phyloP scores from a whole-genome alignment of 2,113 vertebrate species.

The Lampris megalopsis region DNA sequence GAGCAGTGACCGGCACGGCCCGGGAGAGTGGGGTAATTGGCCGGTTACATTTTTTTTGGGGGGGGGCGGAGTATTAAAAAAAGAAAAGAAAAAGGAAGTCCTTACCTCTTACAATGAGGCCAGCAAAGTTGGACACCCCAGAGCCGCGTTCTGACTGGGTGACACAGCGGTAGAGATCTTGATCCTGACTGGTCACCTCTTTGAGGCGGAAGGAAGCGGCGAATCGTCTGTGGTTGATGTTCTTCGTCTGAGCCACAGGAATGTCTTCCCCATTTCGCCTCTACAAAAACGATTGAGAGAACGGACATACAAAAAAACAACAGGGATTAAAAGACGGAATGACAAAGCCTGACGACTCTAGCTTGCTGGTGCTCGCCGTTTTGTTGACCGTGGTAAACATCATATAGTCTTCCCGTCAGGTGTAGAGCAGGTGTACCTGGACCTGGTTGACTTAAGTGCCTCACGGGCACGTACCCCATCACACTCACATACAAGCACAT shows the following conservation, averaged over 20 bases:
- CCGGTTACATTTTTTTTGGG: too few species aligned
- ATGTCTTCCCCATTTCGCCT: conserved; percentile 96
- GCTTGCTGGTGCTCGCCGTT: too few species aligned
- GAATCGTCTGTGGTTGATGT: conserved; percentile 98
- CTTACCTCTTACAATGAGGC: conserved; percentile 96
- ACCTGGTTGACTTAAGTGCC: conserved; percentile 34
- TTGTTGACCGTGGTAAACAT: too few species aligned
- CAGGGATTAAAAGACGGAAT: not conserved
- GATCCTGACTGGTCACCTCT: conserved; percentile 93
- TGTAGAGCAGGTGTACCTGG: conserved; percentile 25
- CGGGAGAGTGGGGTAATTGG: too few species aligned
- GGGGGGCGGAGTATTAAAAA: too few species aligned
- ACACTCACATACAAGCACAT: not conserved
- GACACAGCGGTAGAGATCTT: conserved; percentile 97
- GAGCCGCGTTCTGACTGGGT: conserved; percentile 97
- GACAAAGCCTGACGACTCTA: too few species aligned
- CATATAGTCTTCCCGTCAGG: too few species aligned
- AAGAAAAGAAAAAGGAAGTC: conserved; percentile 5
- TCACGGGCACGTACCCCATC: conserved; percentile 1
- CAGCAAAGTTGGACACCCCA: conserved; percentile 97
- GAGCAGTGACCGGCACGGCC: too few species aligned
- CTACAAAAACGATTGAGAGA: conserved; percentile 82
- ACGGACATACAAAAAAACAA: conserved; percentile 3
- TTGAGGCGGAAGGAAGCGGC: conserved; percentile 95
- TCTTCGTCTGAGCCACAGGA: conserved; percentile 95